phyloP scores from a whole-genome alignment of 23 tunicate genomes.

The Halocynthia aurantium region DNA sequence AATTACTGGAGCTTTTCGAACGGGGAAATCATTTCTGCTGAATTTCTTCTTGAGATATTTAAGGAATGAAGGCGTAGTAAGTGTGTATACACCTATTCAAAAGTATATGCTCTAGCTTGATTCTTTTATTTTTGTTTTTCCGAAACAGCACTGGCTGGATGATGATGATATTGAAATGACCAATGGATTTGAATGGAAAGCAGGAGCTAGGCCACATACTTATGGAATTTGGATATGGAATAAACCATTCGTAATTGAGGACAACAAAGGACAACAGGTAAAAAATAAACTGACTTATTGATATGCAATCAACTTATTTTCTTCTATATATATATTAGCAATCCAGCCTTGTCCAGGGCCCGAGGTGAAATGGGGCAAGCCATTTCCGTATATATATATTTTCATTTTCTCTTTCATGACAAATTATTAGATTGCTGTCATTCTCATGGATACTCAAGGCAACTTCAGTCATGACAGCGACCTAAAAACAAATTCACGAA shows the following conservation, averaged over 20 bases:
- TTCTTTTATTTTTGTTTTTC: no score
- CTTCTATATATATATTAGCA: no score
- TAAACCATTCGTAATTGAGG: conserved; percentile 5
- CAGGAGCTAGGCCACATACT: conserved; percentile 7
- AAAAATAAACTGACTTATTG: no score
- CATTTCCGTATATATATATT: no score
- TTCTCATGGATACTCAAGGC: conserved; percentile 29
- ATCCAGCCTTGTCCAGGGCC: no score
- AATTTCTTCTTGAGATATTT: conserved; percentile 14
- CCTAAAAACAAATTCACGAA: background rate
- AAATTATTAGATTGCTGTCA: conserved; percentile 10
- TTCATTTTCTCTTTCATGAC: background rate
- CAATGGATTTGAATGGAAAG: conserved; percentile 25
- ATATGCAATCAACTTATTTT: no score
- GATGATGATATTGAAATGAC: conserved; percentile 4
- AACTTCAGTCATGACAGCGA: background rate
- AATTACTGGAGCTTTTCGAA: conserved; percentile 24
- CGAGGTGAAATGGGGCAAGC: no score
- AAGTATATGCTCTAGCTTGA: no score
- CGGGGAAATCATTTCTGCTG: conserved; percentile 18
- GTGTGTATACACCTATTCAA: no score
- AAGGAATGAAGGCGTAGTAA: no score
- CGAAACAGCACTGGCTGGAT: background rate
- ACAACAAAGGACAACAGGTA: no score
- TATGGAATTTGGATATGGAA: conserved; percentile 28